Evolutionary conservation across 53 echinoderm and acorn worm species (phyloP).

Genomic region (Holothuria leucospilota): DNA sequence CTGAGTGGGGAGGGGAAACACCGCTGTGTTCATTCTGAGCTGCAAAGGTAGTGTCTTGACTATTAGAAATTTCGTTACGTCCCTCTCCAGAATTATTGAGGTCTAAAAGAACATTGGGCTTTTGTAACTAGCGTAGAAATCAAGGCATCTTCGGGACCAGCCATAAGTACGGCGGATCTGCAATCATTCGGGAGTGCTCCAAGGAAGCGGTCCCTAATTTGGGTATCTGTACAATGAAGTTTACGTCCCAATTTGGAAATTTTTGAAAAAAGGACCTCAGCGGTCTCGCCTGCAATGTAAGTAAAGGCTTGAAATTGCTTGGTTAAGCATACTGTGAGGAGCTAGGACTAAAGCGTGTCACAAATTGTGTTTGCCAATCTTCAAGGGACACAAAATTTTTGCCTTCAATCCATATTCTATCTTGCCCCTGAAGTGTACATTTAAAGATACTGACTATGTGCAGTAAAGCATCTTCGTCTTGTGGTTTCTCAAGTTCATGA

Average conservation of each 20-base stretch:
- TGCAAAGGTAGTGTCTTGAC: too few species aligned
- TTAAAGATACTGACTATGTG: too few species aligned
- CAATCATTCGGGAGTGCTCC: conserved; percentile 31
- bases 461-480: too few species aligned
- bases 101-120: too few species aligned
- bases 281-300: conserved; percentile 28
- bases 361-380: conserved; percentile 31
- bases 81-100: too few species aligned
- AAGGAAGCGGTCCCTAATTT: conserved; percentile 39
- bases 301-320: conserved; percentile 16
- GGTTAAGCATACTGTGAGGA: conserved; percentile 23
- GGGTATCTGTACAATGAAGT: conserved; percentile 42
- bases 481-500: conserved; percentile 3
- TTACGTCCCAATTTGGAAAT: conserved; percentile 12
- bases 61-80: too few species aligned
- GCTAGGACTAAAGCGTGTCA: conserved; percentile 48
- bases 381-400: not conserved
- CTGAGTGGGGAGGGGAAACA: too few species aligned
- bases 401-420: conserved; percentile 50
- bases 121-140: not conserved
- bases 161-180: conserved; percentile 46
- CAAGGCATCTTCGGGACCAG: conserved; percentile 1
- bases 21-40: too few species aligned
- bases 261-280: conserved; percentile 35
- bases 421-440: conserved; percentile 2